These are phyloP conservation scores for Halocynthia roretzi DNA, from an alignment of 23 tunicate genomes.

Conservation along the genomic window DNA sequence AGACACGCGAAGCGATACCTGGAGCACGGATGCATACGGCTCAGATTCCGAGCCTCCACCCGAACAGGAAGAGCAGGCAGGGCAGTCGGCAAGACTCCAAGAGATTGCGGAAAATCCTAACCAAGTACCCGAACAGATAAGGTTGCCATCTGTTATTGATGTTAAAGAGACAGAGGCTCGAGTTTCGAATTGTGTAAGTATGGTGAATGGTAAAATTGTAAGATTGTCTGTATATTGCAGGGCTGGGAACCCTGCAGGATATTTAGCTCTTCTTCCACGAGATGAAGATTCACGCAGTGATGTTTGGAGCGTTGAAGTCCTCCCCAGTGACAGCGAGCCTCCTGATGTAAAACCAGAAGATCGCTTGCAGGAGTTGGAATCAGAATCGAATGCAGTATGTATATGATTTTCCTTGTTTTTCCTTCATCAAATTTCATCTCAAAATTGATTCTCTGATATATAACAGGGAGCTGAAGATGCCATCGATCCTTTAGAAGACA, in stretches of 20 bases:
- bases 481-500: conserved; percentile 70
- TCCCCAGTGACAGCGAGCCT: conserved; percentile 93
- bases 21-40: conserved; percentile 97
- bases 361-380: conserved; percentile 74
- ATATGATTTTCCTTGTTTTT: background rate
- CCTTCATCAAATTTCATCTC: no score
- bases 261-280: conserved; percentile 27
- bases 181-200: background rate
- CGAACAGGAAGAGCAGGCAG: conserved; percentile 67
- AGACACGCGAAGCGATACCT: conserved; percentile 88
- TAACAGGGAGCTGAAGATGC: conserved; percentile 6
- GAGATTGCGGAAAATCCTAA: conserved; percentile 81
- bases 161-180: background rate
- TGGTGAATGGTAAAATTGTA: background rate
- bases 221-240: background rate
- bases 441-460: background rate
- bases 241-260: background rate
- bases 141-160: conserved; percentile 14
- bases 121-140: conserved; percentile 32
- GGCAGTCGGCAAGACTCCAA: conserved; percentile 51
- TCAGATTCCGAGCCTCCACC: conserved; percentile 79
- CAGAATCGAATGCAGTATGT: conserved; percentile 41
- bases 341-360: conserved; percentile 78
- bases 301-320: conserved; percentile 97
- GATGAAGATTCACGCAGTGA: conserved; percentile 97